Evolutionary conservation across 2,888 invertebrate species (phyloP).

Genomic region (Miltochrista miniata): DNA sequence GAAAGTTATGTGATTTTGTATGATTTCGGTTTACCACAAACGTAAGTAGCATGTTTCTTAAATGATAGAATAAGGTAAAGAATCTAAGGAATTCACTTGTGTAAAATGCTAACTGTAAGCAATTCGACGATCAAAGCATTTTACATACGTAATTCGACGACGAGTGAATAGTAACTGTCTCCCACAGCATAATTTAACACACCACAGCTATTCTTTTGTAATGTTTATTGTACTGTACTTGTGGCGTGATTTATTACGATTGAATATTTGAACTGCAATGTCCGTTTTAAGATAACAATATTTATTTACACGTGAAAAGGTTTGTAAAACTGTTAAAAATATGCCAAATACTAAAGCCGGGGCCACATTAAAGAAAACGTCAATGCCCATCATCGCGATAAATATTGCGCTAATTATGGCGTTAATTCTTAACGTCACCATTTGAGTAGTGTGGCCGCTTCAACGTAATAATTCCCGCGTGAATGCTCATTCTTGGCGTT

Average conservation of each 20-base stretch:
- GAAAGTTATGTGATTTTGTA: conserved; percentile 23
- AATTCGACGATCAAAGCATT: neutral
- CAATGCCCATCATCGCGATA: too few relatives aligned
- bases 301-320: conserved; percentile 9
- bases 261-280: conserved; percentile 39
- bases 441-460: too few relatives aligned
- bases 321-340: too few relatives aligned
- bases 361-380: too few relatives aligned
- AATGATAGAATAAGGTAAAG: neutral
- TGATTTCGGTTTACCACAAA: neutral
- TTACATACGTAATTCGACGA: conserved; percentile 1
- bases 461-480: too few relatives aligned
- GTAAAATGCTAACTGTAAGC: neutral
- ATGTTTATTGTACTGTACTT: neutral
- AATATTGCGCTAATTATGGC: too few relatives aligned
- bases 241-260: conserved; percentile 8
- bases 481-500: too few relatives aligned
- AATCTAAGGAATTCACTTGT: neutral
- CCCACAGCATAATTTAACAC: neutral
- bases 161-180: neutral
- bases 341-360: too few relatives aligned
- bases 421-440: too few relatives aligned
- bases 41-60: conserved; percentile 7
- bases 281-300: conserved; percentile 26
- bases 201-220: conserved; percentile 1